These are phyloP conservation scores for Caradrina clavipalpis DNA, from an alignment of 2,888 invertebrate genomes.

Conservation along the genomic window DNA sequence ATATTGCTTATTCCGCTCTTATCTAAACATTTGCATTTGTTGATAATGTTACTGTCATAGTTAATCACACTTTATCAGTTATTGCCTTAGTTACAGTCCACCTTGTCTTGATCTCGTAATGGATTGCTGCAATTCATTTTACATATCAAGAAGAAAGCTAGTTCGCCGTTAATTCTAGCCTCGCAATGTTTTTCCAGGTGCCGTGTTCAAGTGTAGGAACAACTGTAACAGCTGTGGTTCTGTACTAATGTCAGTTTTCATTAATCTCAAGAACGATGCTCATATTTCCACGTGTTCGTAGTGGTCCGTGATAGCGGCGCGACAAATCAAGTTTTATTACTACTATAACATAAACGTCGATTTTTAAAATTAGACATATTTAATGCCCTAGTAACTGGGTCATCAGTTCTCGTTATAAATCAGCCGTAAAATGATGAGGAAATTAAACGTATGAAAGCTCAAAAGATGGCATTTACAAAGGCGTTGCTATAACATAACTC, in stretches of 20 bases:
- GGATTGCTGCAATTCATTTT: slow-evolving; percentile 42
- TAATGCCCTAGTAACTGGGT: slow-evolving; percentile 55
- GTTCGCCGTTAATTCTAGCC: slow-evolving; percentile 11
- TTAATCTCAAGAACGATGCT: too few species aligned
- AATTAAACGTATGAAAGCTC: slow-evolving; percentile 39
- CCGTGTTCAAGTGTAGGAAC: not conserved
- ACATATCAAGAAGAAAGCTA: slow-evolving; percentile 15
- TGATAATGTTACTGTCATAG: slow-evolving; percentile 45
- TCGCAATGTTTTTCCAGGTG: not conserved
- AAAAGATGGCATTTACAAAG: slow-evolving; percentile 27
- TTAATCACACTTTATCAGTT: slow-evolving; percentile 56
- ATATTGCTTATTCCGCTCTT: slow-evolving; percentile 47
- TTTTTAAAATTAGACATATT: slow-evolving; percentile 50
- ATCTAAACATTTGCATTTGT: slow-evolving; percentile 60
- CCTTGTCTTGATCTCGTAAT: slow-evolving; percentile 45
- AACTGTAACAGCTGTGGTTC: not conserved
- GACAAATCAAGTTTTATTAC: slow-evolving; percentile 60
- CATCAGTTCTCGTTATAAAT: slow-evolving; percentile 58
- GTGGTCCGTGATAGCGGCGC: slow-evolving; percentile 33
- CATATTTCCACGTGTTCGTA: slow-evolving; percentile 22
- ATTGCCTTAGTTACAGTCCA: slow-evolving; percentile 31
- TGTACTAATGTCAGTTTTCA: not conserved
- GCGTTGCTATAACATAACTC: slow-evolving; percentile 52
- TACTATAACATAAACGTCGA: slow-evolving; percentile 39
- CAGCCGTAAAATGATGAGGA: slow-evolving; percentile 42